Evolutionary conservation across 2,797 vertebrate species (phyloP), one percentile per base, ranked within the genome.

Genomic region (Echeneis naucrates): DNA sequence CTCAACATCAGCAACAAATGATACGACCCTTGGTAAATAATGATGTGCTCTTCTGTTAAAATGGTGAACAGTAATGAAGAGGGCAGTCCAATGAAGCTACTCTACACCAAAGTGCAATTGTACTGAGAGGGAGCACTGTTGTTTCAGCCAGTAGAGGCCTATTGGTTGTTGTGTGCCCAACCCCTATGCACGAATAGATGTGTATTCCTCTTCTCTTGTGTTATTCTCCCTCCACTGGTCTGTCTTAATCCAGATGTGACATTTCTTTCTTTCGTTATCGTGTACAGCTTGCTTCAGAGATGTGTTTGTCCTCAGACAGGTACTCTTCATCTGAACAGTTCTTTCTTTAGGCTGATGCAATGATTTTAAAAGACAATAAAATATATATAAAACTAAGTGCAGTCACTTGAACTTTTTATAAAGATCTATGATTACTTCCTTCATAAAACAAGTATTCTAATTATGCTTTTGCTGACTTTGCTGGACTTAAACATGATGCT

Each of bases 361-460:
- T 91, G 88, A 91, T 90, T 92, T 92, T 82, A 92, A 92, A 91
- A 92, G 87, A 92, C 89, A 93, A 94, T 93, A 92, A 93, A 94
- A 90, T 58, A 88, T 84, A 67, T 85, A 88, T 86, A 64, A 92
- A 89, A 85, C 62, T 30, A 68, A 9, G 13, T 13, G 17, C 14
- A 2, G 0, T 61, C 17, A 56, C 8, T 10, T 60, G 32, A 12
- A 17, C 40, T 42, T 17, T 2, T 6, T 42, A 2, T 19, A 42
- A 42, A 42, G 9, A 33, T 32, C 5, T 33, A 33, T 33, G 8
- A 7, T 42, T 14, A 17, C 17, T 17, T 4, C 32, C 33, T 19
- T 58, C 10, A n/a, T 40, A 11, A 45, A 5, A 14, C 3, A 10
- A 67, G 52, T 21, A n/a, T n/a, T 16, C 26, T 42, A 55, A 11